Conservation (phyloP, 2,113 vertebrate genomes). For the Tonatia bakeri region DNA sequence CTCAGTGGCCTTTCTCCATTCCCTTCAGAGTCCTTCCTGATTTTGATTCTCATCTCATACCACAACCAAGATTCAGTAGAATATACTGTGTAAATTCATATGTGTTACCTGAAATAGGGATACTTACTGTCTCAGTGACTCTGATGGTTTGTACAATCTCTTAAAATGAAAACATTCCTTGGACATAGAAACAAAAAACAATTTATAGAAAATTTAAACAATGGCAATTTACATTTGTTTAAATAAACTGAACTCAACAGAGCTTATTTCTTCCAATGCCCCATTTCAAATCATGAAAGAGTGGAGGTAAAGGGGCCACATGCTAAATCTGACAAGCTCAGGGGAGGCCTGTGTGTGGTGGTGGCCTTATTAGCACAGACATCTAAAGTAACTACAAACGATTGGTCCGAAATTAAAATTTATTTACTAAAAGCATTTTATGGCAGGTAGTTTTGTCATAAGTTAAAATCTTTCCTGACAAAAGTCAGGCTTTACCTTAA, state of each 20-base stretch:
- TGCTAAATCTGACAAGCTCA: too few species aligned
- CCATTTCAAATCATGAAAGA: not conserved
- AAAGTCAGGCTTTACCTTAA: too few species aligned
- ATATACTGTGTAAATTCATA: not conserved
- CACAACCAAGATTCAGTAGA: not conserved
- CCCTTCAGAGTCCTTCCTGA: not conserved
- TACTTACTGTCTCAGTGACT: not conserved
- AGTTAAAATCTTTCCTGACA: too few species aligned
- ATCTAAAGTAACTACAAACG: too few species aligned
- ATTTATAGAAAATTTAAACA: conserved; percentile 3
- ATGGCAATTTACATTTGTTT: not conserved
- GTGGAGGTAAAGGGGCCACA: too few species aligned
- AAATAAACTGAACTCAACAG: not conserved
- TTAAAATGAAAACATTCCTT: conserved; percentile 18
- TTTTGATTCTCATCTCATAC: not conserved
- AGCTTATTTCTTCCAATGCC: not conserved
- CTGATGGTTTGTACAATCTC: not conserved
- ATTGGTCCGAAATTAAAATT: too few species aligned
- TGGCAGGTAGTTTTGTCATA: too few species aligned
- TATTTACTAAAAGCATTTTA: too few species aligned
- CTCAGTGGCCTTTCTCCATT: not conserved
- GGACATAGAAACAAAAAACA: conserved; percentile 12
- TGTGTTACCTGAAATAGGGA: not conserved
- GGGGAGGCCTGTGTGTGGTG: too few species aligned
- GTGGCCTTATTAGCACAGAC: too few species aligned